A percentile compares a stretch with the other conserved stretches of the same genome.
Conservation (phyloP, 2,113 vertebrate species). For the Enhydra lutris region DNA sequence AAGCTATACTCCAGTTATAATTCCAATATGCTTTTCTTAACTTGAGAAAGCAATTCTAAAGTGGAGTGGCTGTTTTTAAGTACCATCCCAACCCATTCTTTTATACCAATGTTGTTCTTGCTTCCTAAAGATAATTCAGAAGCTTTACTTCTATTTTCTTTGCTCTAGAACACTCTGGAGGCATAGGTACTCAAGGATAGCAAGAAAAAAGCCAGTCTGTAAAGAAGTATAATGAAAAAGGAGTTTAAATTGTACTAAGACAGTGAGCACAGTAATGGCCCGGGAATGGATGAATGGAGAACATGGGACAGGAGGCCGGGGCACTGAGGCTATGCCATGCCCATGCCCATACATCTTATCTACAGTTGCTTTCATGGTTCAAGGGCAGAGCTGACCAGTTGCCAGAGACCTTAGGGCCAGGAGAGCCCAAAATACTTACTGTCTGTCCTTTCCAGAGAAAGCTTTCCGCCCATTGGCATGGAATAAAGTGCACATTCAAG, state of each 20-base stretch:
- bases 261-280: background rate
- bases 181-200: background rate
- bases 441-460: background rate
- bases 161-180: background rate
- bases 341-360: fast-evolving
- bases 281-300: no score
- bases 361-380: fast-evolving
- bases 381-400: background rate
- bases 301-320: background rate
- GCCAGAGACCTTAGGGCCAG: background rate
- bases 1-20: background rate
- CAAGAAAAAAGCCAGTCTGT: background rate
- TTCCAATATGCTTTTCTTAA: background rate
- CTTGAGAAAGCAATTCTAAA: background rate
- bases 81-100: no score
- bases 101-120: no score
- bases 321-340: no score
- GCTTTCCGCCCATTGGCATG: background rate
- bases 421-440: background rate
- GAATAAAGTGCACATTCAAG: background rate
- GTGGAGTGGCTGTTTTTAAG: background rate
- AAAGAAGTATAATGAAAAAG: background rate
- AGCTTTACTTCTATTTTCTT: no score
- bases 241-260: background rate
- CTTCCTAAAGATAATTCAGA: no score